Evolutionary conservation across 2,888 invertebrate species (phyloP).

Genomic region (Caradrina kadenii): DNA sequence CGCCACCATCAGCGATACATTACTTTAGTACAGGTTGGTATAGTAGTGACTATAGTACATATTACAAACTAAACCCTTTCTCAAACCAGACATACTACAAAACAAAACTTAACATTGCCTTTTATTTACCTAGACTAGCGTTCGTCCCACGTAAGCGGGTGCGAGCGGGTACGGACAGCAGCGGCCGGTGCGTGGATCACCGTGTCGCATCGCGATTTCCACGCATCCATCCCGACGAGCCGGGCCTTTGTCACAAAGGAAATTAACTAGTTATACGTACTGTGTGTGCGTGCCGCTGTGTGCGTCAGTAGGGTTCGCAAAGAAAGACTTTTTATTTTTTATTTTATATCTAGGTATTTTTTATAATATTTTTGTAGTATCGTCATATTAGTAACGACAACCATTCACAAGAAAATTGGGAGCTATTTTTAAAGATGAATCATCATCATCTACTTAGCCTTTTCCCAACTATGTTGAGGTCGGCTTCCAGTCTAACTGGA

Average conservation of each 20-base stretch:
- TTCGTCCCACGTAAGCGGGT: constrained; percentile 63
- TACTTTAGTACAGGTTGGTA: too few species aligned
- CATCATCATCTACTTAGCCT: too few species aligned
- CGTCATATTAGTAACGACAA: not conserved
- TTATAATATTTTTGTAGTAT: too few species aligned
- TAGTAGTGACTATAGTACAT: not conserved
- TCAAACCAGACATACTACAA: constrained; percentile 10
- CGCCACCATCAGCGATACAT: too few species aligned
- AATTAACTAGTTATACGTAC: constrained; percentile 88
- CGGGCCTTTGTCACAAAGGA: constrained; percentile 90
- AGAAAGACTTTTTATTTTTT: constrained; percentile 17
- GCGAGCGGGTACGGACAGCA: constrained; percentile 60
- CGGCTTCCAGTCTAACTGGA: too few species aligned
- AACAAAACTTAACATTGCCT: constrained; percentile 46
- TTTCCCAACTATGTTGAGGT: too few species aligned
- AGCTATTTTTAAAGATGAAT: constrained; percentile 5
- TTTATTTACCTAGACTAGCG: constrained; percentile 54
- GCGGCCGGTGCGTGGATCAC: constrained; percentile 82
- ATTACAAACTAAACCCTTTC: constrained; percentile 14
- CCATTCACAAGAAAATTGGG: not conserved
- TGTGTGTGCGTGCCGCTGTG: constrained; percentile 68
- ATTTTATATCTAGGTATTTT: too few species aligned
- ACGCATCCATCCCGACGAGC: constrained; percentile 89
- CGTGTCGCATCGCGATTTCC: constrained; percentile 90
- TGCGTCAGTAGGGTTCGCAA: constrained; percentile 76